phyloP scores from a whole-genome alignment of 2,888 invertebrate genomes.

The Thymelicus lineola region DNA sequence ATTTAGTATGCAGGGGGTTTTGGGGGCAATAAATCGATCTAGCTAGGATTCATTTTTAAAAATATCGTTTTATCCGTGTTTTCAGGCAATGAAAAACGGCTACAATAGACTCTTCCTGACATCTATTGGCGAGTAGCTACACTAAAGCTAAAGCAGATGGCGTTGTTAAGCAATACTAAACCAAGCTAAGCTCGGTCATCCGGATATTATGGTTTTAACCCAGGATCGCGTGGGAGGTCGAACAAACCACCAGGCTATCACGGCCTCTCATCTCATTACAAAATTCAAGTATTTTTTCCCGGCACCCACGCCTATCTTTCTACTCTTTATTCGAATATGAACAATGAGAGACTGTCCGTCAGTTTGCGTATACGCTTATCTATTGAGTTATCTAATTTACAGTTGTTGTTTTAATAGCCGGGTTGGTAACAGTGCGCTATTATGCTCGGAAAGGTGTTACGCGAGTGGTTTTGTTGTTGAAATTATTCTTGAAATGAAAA shows the following conservation, averaged over 20 bases:
- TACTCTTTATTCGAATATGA: slow-evolving; percentile 53
- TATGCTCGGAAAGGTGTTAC: slow-evolving; percentile 22
- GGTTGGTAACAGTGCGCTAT: slow-evolving; percentile 21
- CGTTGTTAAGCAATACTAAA: too few relatives aligned
- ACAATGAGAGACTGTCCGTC: slow-evolving; percentile 64
- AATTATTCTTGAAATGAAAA: not conserved
- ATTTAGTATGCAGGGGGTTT: too few relatives aligned
- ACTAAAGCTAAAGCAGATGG: too few relatives aligned
- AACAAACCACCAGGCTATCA: slow-evolving; percentile 5
- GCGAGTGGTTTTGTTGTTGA: slow-evolving; percentile 3
- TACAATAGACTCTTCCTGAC: too few relatives aligned
- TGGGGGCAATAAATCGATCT: too few relatives aligned
- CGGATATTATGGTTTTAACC: not conserved
- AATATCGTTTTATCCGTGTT: too few relatives aligned
- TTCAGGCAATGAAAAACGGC: too few relatives aligned
- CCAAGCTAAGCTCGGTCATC: too few relatives aligned
- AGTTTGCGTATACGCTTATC: slow-evolving; percentile 71
- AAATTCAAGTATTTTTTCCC: slow-evolving; percentile 68
- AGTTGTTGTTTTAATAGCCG: slow-evolving; percentile 42
- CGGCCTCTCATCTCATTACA: slow-evolving; percentile 51
- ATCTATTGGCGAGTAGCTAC: too few relatives aligned
- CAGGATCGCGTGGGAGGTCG: not conserved
- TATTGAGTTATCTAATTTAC: slow-evolving; percentile 57
- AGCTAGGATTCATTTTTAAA: too few relatives aligned
- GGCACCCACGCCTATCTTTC: slow-evolving; percentile 57